A percentile compares a stretch with the other conserved stretches of the same genome.
phyloP scores from a whole-genome alignment of 2,888 invertebrate genomes.

The Nebria brevicollis region DNA sequence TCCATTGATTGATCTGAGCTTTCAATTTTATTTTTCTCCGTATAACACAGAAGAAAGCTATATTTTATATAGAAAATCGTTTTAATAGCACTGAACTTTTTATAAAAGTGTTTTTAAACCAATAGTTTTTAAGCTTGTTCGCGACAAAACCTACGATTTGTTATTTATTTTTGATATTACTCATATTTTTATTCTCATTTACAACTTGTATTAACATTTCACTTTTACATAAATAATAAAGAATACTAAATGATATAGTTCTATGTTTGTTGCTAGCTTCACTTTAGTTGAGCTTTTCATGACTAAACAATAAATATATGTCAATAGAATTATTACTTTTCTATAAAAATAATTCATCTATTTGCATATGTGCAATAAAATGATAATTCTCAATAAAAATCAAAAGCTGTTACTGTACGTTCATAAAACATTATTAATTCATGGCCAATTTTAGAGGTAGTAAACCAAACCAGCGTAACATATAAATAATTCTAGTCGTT shows the following conservation, averaged over 20 bases:
- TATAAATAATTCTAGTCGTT: conserved; percentile 42
- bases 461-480: conserved; percentile 44
- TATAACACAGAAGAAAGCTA: background rate
- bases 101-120: background rate
- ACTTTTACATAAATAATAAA: too few relatives aligned
- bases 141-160: background rate
- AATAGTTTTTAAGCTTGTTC: background rate
- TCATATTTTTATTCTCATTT: background rate
- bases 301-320: too few relatives aligned
- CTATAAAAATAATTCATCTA: background rate
- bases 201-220: too few relatives aligned
- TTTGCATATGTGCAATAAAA: background rate
- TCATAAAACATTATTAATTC: conserved; percentile 23
- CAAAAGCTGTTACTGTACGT: background rate
- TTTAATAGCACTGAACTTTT: background rate
- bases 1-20: conserved; percentile 42
- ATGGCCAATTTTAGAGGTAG: conserved; percentile 36
- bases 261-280: too few relatives aligned
- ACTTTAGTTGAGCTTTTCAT: too few relatives aligned
- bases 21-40: conserved; percentile 30
- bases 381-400: background rate
- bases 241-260: too few relatives aligned
- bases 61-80: background rate
- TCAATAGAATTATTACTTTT: background rate
- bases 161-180: background rate